Evolutionary conservation across 2,888 invertebrate genomes (phyloP).

Genomic region (Folsomia manolachei): DNA sequence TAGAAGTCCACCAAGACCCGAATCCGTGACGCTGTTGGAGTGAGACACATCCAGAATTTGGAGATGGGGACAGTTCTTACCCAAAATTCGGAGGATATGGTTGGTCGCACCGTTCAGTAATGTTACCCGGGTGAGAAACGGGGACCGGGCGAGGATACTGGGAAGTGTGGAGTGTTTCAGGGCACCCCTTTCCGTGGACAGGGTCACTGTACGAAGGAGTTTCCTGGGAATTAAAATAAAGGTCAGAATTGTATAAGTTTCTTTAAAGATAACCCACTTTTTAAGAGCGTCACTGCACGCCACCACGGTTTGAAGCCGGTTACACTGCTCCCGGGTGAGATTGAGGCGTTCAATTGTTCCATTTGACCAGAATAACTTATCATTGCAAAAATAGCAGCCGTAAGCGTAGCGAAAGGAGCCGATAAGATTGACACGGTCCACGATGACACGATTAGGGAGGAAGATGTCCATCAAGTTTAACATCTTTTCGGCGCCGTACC

Average conservation of each 20-base stretch:
- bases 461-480: conserved; percentile 28
- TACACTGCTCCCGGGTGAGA: conserved; percentile 20
- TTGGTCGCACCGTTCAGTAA: conserved; percentile 35
- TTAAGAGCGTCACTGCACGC: conserved; percentile 15
- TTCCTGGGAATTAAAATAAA: no score
- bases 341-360: conserved; percentile 33
- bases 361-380: conserved; percentile 32
- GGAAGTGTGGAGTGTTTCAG: conserved; percentile 22
- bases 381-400: conserved; percentile 26
- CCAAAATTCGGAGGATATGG: conserved; percentile 31
- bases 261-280: no score
- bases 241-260: no score
- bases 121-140: conserved; percentile 25
- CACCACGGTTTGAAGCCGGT: conserved; percentile 28
- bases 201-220: conserved; percentile 12
- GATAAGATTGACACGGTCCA: conserved; percentile 21
- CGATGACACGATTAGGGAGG: conserved; percentile 13
- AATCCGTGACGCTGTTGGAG: conserved; percentile 27
- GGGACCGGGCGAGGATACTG: conserved; percentile 25
- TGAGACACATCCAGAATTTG: conserved; percentile 27
- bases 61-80: conserved; percentile 31
- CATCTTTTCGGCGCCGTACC: conserved; percentile 15
- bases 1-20: conserved; percentile 28
- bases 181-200: conserved; percentile 21
- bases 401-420: conserved; percentile 30